phyloP scores from a whole-genome alignment of 2,113 vertebrate species.

The Odontophorus gujanensis region DNA sequence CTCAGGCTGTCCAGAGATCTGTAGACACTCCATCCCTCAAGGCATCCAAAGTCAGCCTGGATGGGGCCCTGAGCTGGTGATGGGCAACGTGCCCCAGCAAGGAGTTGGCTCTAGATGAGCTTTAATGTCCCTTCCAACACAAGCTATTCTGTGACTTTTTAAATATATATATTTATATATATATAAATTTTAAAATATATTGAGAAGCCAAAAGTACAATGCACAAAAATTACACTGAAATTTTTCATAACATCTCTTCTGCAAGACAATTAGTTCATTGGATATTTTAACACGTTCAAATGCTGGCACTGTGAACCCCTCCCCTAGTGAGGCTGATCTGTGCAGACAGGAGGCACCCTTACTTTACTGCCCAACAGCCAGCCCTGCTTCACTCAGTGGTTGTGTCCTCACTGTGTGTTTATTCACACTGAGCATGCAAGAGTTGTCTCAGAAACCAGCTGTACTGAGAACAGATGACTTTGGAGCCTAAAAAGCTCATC shows the following conservation, averaged over 20 bases:
- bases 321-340: not conserved
- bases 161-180: too few species aligned
- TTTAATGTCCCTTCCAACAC: not conserved
- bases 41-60: not conserved
- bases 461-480: not conserved
- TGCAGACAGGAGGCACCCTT: not conserved
- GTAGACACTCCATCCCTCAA: not conserved
- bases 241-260: not conserved
- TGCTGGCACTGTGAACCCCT: not conserved
- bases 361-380: fast-evolving
- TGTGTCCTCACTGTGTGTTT: fast-evolving
- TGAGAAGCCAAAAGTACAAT: not conserved
- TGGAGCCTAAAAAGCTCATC: not conserved
- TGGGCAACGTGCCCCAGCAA: not conserved
- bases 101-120: not conserved
- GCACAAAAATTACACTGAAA: not conserved
- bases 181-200: too few species aligned
- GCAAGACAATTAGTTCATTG: not conserved
- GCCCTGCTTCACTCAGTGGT: not conserved
- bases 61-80: not conserved
- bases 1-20: too few species aligned
- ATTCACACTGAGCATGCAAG: not conserved
- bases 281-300: not conserved
- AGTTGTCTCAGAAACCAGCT: not conserved
- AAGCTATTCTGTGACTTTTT: not conserved